A percentile compares a stretch with the other conserved stretches of the same genome.
These are phyloP conservation scores for Sericinus montela DNA, from an alignment of 2,888 invertebrate genomes.

Conservation along the genomic window DNA sequence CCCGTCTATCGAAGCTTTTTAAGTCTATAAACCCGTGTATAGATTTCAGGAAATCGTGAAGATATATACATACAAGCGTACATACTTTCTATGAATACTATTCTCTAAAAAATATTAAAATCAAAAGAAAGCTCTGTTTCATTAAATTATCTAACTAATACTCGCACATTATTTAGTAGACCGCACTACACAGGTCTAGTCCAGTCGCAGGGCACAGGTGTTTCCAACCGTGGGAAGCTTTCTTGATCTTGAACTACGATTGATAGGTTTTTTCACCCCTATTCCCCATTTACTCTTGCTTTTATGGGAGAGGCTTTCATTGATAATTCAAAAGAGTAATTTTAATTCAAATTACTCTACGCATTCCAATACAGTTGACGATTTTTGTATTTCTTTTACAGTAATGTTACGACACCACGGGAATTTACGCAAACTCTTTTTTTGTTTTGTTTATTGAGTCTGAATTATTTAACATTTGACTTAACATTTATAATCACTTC, in stretches of 20 bases:
- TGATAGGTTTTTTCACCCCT: slow-evolving; percentile 34
- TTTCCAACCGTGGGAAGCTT: slow-evolving; percentile 60
- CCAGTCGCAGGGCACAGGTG: slow-evolving; percentile 59
- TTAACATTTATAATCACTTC: too few species aligned
- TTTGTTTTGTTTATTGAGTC: too few species aligned
- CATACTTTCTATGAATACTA: too few species aligned
- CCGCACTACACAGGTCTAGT: slow-evolving; percentile 27
- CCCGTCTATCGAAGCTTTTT: too few species aligned
- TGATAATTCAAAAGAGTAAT: slow-evolving; percentile 20
- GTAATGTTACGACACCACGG: too few species aligned
- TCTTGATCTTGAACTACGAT: slow-evolving; percentile 48
- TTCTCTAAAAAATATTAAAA: too few species aligned
- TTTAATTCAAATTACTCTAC: slow-evolving; percentile 4
- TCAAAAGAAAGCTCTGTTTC: too few species aligned
- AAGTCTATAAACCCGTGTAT: too few species aligned
- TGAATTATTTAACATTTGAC: too few species aligned
- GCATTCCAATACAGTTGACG: neutral
- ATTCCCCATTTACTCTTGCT: slow-evolving; percentile 26
- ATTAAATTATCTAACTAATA: neutral
- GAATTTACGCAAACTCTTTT: too few species aligned
- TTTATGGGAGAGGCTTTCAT: slow-evolving; percentile 33
- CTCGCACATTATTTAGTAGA: slow-evolving; percentile 25
- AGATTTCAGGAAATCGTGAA: too few species aligned
- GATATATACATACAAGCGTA: too few species aligned
- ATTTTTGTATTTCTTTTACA: neutral